These are phyloP conservation scores for Tyto alba DNA, from an alignment of 2,113 vertebrate genomes.

Conservation along the genomic window DNA sequence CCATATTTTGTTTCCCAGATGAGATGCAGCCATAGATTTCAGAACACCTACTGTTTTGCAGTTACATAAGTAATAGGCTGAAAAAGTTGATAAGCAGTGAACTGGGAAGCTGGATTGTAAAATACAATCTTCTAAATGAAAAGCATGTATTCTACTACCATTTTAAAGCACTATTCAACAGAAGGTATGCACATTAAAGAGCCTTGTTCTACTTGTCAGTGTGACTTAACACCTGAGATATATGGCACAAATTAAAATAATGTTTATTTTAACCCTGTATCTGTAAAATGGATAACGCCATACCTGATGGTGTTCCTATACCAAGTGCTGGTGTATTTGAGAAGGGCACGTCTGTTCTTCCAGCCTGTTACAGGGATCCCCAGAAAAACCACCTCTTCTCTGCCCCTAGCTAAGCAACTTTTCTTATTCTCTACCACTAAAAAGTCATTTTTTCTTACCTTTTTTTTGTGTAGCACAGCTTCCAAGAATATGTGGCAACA, in stretches of 20 bases:
- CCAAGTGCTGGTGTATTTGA: not conserved
- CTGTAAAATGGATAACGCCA: not conserved
- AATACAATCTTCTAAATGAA: not conserved
- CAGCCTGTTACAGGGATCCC: not conserved
- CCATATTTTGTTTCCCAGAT: not conserved
- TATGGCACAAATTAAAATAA: not conserved
- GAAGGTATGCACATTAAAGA: not conserved
- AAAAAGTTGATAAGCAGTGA: not conserved
- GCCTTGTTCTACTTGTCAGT: not conserved
- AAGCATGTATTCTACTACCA: not conserved
- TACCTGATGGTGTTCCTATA: not conserved
- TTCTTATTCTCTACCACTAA: not conserved
- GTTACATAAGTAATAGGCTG: not conserved
- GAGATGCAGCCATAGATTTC: not conserved
- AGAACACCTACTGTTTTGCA: not conserved
- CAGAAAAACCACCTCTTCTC: not conserved
- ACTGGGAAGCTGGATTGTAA: not conserved
- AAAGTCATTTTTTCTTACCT: not conserved
- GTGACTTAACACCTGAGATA: not conserved
- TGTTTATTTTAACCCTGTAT: not conserved
- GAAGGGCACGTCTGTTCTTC: not conserved
- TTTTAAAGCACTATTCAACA: not conserved
- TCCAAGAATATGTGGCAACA: conserved; percentile 51
- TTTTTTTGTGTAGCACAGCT: conserved; percentile 54
- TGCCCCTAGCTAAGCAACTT: not conserved